Evolutionary conservation across 2,888 invertebrate genomes (phyloP), one percentile per base, ranked within the genome.

Genomic region (Acanthosepion pharaonis): DNA sequence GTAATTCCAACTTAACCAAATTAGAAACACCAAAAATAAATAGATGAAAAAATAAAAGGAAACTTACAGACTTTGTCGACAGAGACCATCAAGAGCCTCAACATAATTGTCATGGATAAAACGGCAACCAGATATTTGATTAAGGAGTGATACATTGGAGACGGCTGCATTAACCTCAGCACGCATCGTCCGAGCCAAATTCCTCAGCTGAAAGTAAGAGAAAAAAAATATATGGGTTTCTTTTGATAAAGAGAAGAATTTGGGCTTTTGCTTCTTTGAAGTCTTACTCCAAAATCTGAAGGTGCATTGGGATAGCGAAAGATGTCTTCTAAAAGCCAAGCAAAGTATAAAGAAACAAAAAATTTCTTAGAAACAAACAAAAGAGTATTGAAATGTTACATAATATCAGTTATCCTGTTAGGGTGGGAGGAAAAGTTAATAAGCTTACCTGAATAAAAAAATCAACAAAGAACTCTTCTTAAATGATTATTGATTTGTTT

Each of bases 41-140:
- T 51, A 51, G 5, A 11, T 15, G 9, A 15, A 64, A 64, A 15
- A 78, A 33, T 78, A 78, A 78, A 5, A 78, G 18, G n/a, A 8
- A 11, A 96, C 98, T 98, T 97, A 98, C 97, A 99, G 97, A 91
- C 99, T 98, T 8, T 98, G 98, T 96, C 98, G 98, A 97, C 99
- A 99, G 53, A 98, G 98, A 33, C 99, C 98, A 94, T 98, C 98
- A 8, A 99, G 98, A 28, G 98, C 98, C 93, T 98, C 98, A 96
- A 98, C 98, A 97, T 99, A 99, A 97, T 98, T 98, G 25, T 98
- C 98, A 97, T 99, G 98, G 96, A 99, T 98, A 95, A 98, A 98
- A 96, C 98, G 98, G 97, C 99, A 99, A 97, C 99, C 98, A 53
- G 99, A 98, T 95, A 98, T 98, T 5, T 98, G 98, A 98, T 97